A percentile compares a stretch with the other conserved stretches of the same genome.
Conservation (phyloP, 2,888 invertebrate genomes). For the Cephus pygmeus region DNA sequence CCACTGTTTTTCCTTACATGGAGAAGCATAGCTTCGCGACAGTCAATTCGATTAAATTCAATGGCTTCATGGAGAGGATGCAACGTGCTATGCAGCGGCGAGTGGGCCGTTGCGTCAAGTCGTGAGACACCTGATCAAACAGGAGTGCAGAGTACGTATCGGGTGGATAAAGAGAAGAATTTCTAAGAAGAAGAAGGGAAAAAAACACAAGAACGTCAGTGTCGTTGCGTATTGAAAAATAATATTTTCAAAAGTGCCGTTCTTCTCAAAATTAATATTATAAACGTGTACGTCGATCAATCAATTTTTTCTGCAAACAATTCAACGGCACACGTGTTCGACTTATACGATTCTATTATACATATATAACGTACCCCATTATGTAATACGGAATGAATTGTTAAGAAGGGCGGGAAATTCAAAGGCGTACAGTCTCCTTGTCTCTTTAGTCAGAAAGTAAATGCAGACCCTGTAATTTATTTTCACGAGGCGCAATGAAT, state of each 20-base stretch:
- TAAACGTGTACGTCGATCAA: neutral
- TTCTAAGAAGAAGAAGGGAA: neutral
- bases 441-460: neutral
- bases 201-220: neutral
- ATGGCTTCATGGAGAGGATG: neutral
- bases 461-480: neutral
- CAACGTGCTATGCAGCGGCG: neutral
- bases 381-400: neutral
- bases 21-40: neutral
- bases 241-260: neutral
- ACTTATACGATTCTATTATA: neutral
- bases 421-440: neutral
- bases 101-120: neutral
- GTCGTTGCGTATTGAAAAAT: neutral
- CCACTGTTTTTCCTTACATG: neutral
- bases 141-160: neutral
- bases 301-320: neutral
- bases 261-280: neutral
- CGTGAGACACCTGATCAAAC: neutral
- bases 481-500: neutral
- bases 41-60: neutral
- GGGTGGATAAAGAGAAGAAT: neutral
- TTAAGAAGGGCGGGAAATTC: neutral
- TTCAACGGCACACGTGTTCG: neutral
- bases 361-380: neutral